Evolutionary conservation across 2,113 vertebrate species (phyloP), one percentile per base, ranked within the genome.

Genomic region (Lota lota): DNA sequence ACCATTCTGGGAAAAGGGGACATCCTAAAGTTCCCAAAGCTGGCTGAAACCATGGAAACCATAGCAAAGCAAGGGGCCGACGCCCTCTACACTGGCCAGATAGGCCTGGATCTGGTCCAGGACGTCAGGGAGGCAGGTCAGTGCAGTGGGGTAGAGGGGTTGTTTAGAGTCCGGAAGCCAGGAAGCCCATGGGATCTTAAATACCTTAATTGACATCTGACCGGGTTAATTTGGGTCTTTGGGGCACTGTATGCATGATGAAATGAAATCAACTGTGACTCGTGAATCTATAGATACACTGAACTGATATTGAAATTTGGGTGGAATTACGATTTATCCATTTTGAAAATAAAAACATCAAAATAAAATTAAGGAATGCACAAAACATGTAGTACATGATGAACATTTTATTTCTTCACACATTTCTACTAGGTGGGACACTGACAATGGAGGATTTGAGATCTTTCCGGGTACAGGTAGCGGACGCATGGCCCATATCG

Each of bases 61-160:
- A 87, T 99, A 54, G 94, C 95, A 0, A 5, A 83, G 14, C 50
- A 92, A 0, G 97, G 97, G 1, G 88, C 90, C 0, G 51, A 92
- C 0, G 91, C 69, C 0, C 94, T 99, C 74, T 99, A 99, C 72
- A 79, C 60, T 0, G 97, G 95, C 33, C 58, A 40, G n/a, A 91
- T 96, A 14, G 94, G 90, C 79, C 53, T 18, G 0, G 82, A 83
- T 60, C 85, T 99, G 70, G 88, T 98, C 75, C 63, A 91, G 4
- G 97, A 99, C 36, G 50, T 93, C 2, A 69, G 73, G 69, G 67
- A 28, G 14, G 77, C 83, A 88, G 95, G 96, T 99, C 73, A 66
- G 82, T 78, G 8, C 28, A 33, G 28, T 6, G 4, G 28, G 2
- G 4, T 6, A 33, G 7, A 33, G 28, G 28, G 28, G 4, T 6